Base-by-base conservation (phyloP, 2,888 invertebrate genomes). In the Acronicta psi region DNA sequence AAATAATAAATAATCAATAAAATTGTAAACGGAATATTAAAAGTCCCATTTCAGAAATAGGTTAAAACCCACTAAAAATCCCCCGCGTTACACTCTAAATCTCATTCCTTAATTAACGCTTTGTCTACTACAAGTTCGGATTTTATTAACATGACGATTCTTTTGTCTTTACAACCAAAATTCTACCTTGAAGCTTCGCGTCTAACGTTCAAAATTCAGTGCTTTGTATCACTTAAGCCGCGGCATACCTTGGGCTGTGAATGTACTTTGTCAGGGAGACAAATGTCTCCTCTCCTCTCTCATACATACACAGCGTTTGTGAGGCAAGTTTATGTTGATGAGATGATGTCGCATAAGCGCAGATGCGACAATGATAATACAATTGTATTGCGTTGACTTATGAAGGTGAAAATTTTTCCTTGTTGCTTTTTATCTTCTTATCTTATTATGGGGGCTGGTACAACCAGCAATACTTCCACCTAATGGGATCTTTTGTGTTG, bases 261-360 rank as follows among this genome's bases (percentile, higher is more conserved):
- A 82, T 82, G 82, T 85, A 84, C 87, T 84, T 83, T 84, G 84
- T 86, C 84, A 80, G 75, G 45, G 79, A 85, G 85, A 87, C 84
- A 87, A 87, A 87, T 86, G 85, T 84, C 76, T 73, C 82, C 80
- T 84, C 76, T 73, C 82, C 80, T 84, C 76, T 72, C 82, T 81
- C 80, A 84, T 84, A 80, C 84, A 85, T 82, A 83, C 76, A 77
- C 78, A 75, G 70, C 75, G 77, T 76, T 81, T 81, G 72, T 71
- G 60, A 43, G 51, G 43, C 59, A 68, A 75, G 64, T 73, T 79
- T 76, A 75, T 80, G 72, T 61, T 77, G 82, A 83, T 80, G 73
- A 77, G 58, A 59, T 56, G 59, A 63, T 45, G 55, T 45, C 61
- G 52, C 67, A 62, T 63, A 69, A 53, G 54, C 52, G 49, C 63